Conservation (phyloP, 2,113 vertebrate species). For the Proteles cristata region DNA sequence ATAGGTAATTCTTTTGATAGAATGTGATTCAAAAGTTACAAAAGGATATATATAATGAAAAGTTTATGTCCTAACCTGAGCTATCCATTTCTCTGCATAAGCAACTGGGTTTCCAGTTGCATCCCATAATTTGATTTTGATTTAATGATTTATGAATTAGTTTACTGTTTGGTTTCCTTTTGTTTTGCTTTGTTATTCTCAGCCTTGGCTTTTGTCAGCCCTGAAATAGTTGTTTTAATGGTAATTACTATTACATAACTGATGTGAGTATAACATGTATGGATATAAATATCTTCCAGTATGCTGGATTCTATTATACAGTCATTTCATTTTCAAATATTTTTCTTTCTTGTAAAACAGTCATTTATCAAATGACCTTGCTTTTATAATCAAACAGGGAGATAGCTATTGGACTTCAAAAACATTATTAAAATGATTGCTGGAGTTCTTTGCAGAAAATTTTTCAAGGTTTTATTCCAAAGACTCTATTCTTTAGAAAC, state of each 20-base stretch:
- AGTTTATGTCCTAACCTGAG: background rate
- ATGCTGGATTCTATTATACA: conserved; percentile 11
- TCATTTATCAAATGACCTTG: conserved; percentile 41
- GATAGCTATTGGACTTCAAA: conserved; percentile 26
- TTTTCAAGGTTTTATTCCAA: conserved; percentile 49
- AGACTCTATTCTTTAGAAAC: conserved; percentile 1
- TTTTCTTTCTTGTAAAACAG: background rate
- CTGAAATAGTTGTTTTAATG: background rate
- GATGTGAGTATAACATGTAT: background rate
- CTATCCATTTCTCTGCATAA: background rate
- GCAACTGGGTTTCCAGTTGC: background rate
- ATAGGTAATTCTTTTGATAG: background rate
- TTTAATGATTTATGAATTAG: conserved; percentile 34
- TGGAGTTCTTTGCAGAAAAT: conserved; percentile 27
- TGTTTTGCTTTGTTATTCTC: conserved; percentile 46
- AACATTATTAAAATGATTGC: conserved; percentile 13
- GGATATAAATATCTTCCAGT: background rate
- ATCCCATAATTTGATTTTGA: conserved; percentile 22
- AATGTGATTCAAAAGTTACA: background rate
- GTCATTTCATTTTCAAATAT: conserved; percentile 29
- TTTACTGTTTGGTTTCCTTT: conserved; percentile 16
- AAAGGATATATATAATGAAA: background rate
- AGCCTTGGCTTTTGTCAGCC: background rate
- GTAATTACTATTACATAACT: background rate
- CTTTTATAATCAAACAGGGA: background rate